Conservation (phyloP, 2,888 invertebrate species). For the Noctua pronuba region DNA sequence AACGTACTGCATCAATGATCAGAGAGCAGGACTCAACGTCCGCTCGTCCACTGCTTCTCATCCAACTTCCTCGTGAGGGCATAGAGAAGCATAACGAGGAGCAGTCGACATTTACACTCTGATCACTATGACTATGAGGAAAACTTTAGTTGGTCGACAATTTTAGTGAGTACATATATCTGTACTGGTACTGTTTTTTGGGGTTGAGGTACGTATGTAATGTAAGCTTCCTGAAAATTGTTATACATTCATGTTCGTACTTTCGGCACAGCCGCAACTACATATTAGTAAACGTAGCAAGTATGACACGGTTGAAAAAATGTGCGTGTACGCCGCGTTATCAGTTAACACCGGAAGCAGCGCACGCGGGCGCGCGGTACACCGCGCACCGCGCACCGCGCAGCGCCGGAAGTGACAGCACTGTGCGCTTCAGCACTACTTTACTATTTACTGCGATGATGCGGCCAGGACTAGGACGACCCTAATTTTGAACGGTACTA, state of each 20-base stretch:
- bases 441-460: background rate
- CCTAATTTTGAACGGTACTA: background rate
- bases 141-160: background rate
- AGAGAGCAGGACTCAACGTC: background rate
- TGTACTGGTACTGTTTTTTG: background rate
- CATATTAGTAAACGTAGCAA: constrained; percentile 20
- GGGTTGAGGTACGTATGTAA: background rate
- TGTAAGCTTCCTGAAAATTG: background rate
- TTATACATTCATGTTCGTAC: background rate
- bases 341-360: constrained; percentile 64
- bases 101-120: background rate
- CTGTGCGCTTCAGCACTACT: constrained; percentile 2
- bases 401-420: constrained; percentile 34
- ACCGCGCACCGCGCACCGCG: constrained; percentile 10
- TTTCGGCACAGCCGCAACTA: background rate
- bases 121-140: background rate
- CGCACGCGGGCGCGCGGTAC: constrained; percentile 53
- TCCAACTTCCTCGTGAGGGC: background rate
- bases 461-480: background rate
- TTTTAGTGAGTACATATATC: background rate
- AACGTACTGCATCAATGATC: background rate
- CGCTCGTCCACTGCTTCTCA: background rate
- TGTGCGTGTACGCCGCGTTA: constrained; percentile 55
- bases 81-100: background rate
- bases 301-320: constrained; percentile 54